Evolutionary conservation across 2,888 invertebrate species (phyloP).

Genomic region (Allacma fusca): DNA sequence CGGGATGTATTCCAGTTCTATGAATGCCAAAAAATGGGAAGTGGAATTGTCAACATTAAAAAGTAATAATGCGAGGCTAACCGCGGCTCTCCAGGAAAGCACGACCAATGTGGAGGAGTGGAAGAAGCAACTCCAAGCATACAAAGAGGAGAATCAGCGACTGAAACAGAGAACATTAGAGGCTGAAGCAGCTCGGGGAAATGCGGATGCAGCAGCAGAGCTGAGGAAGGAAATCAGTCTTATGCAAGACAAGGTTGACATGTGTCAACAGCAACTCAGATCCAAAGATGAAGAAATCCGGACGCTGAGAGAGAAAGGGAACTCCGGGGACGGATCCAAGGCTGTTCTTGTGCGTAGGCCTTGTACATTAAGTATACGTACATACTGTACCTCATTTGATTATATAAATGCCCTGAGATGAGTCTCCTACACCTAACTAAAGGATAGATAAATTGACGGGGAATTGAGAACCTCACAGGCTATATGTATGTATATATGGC

Average conservation of each 20-base stretch:
- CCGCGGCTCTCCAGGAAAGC: conserved; percentile 92
- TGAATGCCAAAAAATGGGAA: conserved; percentile 99
- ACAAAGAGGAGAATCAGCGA: conserved; percentile 87
- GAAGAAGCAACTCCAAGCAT: conserved; percentile 91
- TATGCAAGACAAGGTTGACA: conserved; percentile 81
- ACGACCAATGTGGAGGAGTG: conserved; percentile 98
- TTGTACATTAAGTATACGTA: no score
- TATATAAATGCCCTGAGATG: no score
- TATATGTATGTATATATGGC: no score
- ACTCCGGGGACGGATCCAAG: conserved; percentile 59
- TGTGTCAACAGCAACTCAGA: conserved; percentile 81
- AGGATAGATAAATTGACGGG: no score
- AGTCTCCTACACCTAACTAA: no score
- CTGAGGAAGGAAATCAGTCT: conserved; percentile 77
- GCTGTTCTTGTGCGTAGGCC: no score
- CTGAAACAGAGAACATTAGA: conserved; percentile 78
- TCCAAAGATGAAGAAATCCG: conserved; percentile 84
- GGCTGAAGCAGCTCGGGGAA: conserved; percentile 74
- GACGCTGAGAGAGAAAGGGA: conserved; percentile 65
- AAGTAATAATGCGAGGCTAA: conserved; percentile 93
- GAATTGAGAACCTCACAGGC: no score
- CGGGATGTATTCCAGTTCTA: conserved; percentile 84
- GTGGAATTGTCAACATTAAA: conserved; percentile 94
- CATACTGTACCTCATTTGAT: no score
- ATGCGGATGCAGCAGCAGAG: conserved; percentile 75